Base-by-base conservation (phyloP, 2,888 invertebrate species). In the Dusona sp. region DNA sequence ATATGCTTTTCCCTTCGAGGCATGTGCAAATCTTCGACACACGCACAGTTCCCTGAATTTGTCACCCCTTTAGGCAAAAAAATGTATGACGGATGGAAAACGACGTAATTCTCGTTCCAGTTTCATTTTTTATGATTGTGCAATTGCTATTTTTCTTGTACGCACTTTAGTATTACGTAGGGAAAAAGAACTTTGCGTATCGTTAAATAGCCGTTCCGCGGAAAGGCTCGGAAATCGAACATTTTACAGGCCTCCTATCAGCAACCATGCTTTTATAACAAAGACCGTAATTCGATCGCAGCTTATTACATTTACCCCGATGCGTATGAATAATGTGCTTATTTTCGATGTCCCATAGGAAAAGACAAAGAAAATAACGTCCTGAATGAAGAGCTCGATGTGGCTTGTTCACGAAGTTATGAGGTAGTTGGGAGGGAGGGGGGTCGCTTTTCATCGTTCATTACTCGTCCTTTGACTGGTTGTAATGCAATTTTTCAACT, bases 401-500 rank as follows among this genome's bases (percentile, higher is more conserved):
- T 16, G 11, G 45, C 33, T 19, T 16, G 22, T 16, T 36, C 22
- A 38, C 25, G 22, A 70, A 72, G 57, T 33, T 25, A 33, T 19
- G 51, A 72, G 25, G 25, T 61, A 25, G 22, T 29, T 72, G 82
- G 13, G 42, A 2, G 42, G 42, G 42, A 7, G 36, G 54, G 51
- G 85, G 86, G 78, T 77, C 64, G 78, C 84, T 85, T 88, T 88
- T 85, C 57, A 86, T 86, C 70, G 61, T 61, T 48, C 48, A 48
- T 48, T 48, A 57, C 36, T 57, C 73, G 36, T 90, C 90, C 90
- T 91, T 91, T 91, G 88, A 90, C 89, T 89, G 89, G 72, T 83
- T 84, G 85, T 91, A 91, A 92, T 79, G 88, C 83, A 89, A 91
- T 92, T 92, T 91, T 91, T 91, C 88, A 89, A 90, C 88, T 88